Percentiles rank a stretch among this genome's conserved stretches.
Evolutionary conservation across 2,888 invertebrate genomes (phyloP).

Genomic region (Chesias legatella): DNA sequence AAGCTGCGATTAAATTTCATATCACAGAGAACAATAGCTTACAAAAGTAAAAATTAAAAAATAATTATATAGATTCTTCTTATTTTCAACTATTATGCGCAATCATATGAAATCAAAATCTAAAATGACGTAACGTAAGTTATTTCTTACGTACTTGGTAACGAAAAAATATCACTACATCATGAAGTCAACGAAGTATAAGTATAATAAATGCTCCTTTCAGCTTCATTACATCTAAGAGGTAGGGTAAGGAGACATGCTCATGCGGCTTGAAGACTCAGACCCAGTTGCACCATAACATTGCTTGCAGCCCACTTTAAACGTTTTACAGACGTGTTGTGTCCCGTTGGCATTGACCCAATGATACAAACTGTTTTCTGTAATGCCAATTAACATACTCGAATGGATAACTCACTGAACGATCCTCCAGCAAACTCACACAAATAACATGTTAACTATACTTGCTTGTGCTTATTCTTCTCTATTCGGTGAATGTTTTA

Average conservation of each 20-base stretch:
- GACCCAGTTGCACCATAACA: not conserved
- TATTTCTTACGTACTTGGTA: slow-evolving; percentile 62
- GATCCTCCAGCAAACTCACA: too few species aligned
- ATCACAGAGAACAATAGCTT: slow-evolving; percentile 55
- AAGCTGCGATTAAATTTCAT: slow-evolving; percentile 46
- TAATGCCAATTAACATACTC: too few species aligned
- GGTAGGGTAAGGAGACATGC: slow-evolving; percentile 34
- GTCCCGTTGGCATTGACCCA: too few species aligned
- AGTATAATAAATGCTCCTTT: slow-evolving; percentile 63
- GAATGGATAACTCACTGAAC: too few species aligned
- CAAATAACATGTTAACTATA: too few species aligned
- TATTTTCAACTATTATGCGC: slow-evolving; percentile 21
- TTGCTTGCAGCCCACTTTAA: too few species aligned
- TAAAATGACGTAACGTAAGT: slow-evolving; percentile 47
- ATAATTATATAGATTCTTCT: not conserved
- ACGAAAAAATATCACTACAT: slow-evolving; percentile 71
- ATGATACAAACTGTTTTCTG: too few species aligned
- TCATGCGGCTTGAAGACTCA: not conserved
- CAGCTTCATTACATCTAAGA: slow-evolving; percentile 47
- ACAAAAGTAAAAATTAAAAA: slow-evolving; percentile 39
- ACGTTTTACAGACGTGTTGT: too few species aligned
- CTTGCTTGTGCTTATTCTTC: too few species aligned
- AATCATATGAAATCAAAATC: slow-evolving; percentile 36
- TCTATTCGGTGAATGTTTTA: too few species aligned
- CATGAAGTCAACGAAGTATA: slow-evolving; percentile 29